phyloP scores from a whole-genome alignment of 2,888 invertebrate species.

The Zootermopsis nevadensis region DNA sequence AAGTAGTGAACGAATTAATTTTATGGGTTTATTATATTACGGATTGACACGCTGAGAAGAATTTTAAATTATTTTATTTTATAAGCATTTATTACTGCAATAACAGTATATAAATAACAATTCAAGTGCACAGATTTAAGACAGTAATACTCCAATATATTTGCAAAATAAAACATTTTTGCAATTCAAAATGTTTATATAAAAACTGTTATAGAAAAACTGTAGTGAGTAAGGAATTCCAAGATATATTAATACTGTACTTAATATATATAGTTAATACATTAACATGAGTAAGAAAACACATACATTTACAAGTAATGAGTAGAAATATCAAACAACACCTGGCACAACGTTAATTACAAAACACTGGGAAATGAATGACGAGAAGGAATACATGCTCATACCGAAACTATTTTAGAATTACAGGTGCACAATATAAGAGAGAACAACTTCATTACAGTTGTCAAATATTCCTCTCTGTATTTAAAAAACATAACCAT shows the following conservation, averaged over 20 bases:
- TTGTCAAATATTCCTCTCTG: background rate
- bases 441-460: background rate
- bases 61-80: slow-evolving; percentile 13
- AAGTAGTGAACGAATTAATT: too few relatives aligned
- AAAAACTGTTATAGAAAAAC: slow-evolving; percentile 39
- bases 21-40: too few relatives aligned
- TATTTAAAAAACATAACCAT: background rate
- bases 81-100: slow-evolving; percentile 47
- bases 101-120: slow-evolving; percentile 46
- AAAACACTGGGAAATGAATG: background rate
- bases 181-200: slow-evolving; percentile 38
- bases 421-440: background rate
- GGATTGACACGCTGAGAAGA: too few relatives aligned
- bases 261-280: background rate
- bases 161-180: slow-evolving; percentile 42
- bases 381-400: background rate
- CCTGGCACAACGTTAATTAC: background rate
- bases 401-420: background rate
- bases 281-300: background rate
- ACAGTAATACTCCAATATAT: slow-evolving; percentile 33
- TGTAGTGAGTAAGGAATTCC: slow-evolving; percentile 2
- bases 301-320: background rate
- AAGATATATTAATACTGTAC: background rate
- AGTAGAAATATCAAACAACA: background rate
- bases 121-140: slow-evolving; percentile 45